Base-by-base conservation (phyloP, 2,888 invertebrate genomes). In the Xestoiulus laeticollis region DNA sequence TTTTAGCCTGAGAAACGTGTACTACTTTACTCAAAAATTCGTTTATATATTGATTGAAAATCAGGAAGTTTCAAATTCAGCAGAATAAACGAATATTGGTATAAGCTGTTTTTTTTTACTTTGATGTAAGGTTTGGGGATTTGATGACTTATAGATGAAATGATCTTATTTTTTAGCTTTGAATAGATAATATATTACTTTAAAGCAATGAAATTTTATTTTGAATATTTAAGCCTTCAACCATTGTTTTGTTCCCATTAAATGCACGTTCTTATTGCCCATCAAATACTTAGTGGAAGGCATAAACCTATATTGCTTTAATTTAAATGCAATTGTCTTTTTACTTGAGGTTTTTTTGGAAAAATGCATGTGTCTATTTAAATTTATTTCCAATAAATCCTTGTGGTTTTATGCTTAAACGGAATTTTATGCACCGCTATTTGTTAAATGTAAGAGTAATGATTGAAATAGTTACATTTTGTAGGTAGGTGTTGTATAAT, bases 351-450 rank as follows among this genome's bases (percentile, higher is more conserved):
- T 78, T 32, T 78, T 48, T 32, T 14, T 16, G 5, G 30, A 78
- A 78, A 78, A 78, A 78, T 78, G 26, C 8, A 78, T 30, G 30
- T 68, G 22, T 68, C 78, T 78, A 8, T 78, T 78, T 26, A 68
- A 78, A 78, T 78, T 78, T 78, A 78, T 78, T 78, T 78, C 78
- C 78, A 78, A 78, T 78, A 78, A 78, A 32, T 78, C 4, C 78
- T 78, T 30, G 78, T 8, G 26, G 30, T 78, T 30, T 30, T 14
- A 30, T 16, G 78, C 30, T 78, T 22, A 26, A 30, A 30, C 30
- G 16, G n/a, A 78, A 78, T 78, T 78, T 30, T 16, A 78, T 78
- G 30, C 16, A 30, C 59, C 6, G 78, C 30, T 30, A 30, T 32
- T 32, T 78, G 30, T 26, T 30, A 30, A 78, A 78, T 16, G 78